Evolutionary conservation across 1,140 invertebrate species (phyloP), one percentile per base, ranked within the genome.

Genomic region (Bemisia tabaci): DNA sequence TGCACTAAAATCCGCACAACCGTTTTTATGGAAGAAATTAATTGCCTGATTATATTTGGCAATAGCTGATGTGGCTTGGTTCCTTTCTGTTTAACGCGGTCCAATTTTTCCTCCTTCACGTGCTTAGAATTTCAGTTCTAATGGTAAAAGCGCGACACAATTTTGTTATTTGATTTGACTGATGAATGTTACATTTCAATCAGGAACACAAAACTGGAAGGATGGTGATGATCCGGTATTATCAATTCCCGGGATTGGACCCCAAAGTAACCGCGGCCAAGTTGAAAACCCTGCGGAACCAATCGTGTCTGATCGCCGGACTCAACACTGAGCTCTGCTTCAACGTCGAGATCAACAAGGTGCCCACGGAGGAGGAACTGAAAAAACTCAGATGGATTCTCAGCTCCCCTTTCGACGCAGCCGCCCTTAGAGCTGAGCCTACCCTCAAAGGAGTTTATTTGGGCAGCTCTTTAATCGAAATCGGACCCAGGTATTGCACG

Each of bases 311-410:
- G 12, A 70, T 87, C 1, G 72, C 68, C 64, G 72, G 76, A 59
- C 69, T 92, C 17, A 77, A 83, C 64, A 86, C 88, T 48, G 91
- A 94, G 79, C 76, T 86, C 26, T 93, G 90, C 78, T 92, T 86
- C 77, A 89, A 93, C 75, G 79, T 94, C 65, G 85, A 89, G 76
- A 74, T 83, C 22, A 77, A 76, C 64, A 78, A 82, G 73, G 77
- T 73, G 27, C 71, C 86, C 60, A 79, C 76, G 22, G 72, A 81
- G 48, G 73, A 83, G 66, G 81, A 87, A 73, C 74, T 81, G 26
- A 77, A 81, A 65, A 79, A 85, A 65, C 73, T 92, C 39, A 79
- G 84, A 72, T 92, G 89, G 89, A 79, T 90, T 12, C 77, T 92
- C 1, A 82, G 79, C 68, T 82, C 84, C 60, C 84, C 86, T 1